Percentiles rank a stretch among this genome's conserved stretches.
Evolutionary conservation across 2,888 invertebrate genomes (phyloP).

Genomic region (Leucania comma): DNA sequence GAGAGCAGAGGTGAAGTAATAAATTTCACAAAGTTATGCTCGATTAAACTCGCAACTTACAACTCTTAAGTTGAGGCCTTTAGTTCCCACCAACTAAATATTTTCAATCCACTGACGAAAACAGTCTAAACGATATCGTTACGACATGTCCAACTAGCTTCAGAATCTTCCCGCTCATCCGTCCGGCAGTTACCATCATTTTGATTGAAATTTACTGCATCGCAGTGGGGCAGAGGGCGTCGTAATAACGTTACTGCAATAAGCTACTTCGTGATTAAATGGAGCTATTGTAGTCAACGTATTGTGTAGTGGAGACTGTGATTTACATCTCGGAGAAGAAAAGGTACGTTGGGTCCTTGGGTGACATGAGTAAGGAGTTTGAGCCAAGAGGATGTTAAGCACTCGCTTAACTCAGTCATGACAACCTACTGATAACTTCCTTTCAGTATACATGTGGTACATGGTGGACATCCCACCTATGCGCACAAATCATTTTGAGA

Average conservation of each 20-base stretch:
- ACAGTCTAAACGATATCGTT: slow-evolving; percentile 24
- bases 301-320: slow-evolving; percentile 58
- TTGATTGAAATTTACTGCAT: slow-evolving; percentile 89
- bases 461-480: background rate
- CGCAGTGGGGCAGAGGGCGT: slow-evolving; percentile 79
- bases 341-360: background rate
- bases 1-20: too few relatives aligned
- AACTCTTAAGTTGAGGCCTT: too few relatives aligned
- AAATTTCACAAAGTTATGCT: too few relatives aligned
- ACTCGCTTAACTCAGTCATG: background rate
- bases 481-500: too few relatives aligned
- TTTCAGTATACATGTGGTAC: background rate
- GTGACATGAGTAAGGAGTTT: slow-evolving; percentile 39
- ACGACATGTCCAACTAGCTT: slow-evolving; percentile 31
- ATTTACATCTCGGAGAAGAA: slow-evolving; percentile 51
- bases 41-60: too few relatives aligned
- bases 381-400: background rate
- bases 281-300: slow-evolving; percentile 65
- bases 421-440: background rate
- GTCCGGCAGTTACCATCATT: slow-evolving; percentile 86
- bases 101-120: background rate
- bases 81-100: background rate
- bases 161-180: slow-evolving; percentile 74
- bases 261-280: slow-evolving; percentile 89
- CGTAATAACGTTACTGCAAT: slow-evolving; percentile 81